phyloP scores from a whole-genome alignment of 2,797 vertebrate species.

The Pantherophis alleghaniensis region DNA sequence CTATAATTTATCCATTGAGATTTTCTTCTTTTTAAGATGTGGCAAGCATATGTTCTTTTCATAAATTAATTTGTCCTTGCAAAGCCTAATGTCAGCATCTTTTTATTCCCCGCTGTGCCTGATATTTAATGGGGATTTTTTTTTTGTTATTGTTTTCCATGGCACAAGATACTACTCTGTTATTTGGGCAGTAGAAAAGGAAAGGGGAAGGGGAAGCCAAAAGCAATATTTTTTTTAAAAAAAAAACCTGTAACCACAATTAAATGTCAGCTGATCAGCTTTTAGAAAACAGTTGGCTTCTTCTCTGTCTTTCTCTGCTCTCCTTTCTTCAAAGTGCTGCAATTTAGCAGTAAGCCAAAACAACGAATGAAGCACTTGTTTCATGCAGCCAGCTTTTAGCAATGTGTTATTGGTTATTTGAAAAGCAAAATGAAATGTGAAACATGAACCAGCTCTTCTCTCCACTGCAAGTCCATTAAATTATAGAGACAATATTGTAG shows the following conservation, averaged over 20 bases:
- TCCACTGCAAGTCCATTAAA: background rate
- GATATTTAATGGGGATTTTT: slow-evolving; percentile 26
- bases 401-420: slow-evolving; percentile 11
- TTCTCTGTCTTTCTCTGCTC: background rate
- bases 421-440: background rate
- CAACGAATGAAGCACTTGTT: slow-evolving; percentile 11
- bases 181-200: slow-evolving; percentile 29
- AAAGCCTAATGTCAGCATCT: slow-evolving; percentile 61
- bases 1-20: slow-evolving; percentile 34
- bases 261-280: slow-evolving; percentile 25
- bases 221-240: slow-evolving; percentile 23
- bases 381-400: background rate
- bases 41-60: slow-evolving; percentile 47
- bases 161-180: slow-evolving; percentile 37
- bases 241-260: slow-evolving; percentile 27
- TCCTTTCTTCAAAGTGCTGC: slow-evolving; percentile 18
- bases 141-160: slow-evolving; percentile 46
- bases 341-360: slow-evolving; percentile 15
- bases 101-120: slow-evolving; percentile 55
- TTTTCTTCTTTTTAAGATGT: slow-evolving; percentile 42
- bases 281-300: slow-evolving; percentile 29
- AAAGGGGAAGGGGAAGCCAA: slow-evolving; percentile 51
- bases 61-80: slow-evolving; percentile 65
- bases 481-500: slow-evolving; percentile 11
- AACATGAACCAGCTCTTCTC: slow-evolving; percentile 1